Evolutionary conservation across 2,113 vertebrate species (phyloP).

Genomic region (Tinamus guttatus): DNA sequence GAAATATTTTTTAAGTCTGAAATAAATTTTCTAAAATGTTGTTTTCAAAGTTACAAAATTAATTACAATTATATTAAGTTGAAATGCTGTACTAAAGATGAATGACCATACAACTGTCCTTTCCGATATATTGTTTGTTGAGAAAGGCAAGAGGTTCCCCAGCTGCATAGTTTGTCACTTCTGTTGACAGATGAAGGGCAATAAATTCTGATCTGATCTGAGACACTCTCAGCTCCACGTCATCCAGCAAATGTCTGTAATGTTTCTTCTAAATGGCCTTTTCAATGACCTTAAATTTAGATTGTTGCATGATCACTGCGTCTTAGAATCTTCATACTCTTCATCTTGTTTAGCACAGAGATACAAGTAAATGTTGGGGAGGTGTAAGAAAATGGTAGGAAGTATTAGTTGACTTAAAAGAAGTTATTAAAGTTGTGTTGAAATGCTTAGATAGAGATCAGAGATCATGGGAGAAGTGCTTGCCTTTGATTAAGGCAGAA

Average conservation of each 20-base stretch:
- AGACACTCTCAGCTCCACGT: constrained; percentile 28
- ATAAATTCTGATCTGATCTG: constrained; percentile 66
- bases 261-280: background rate
- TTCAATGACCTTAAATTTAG: constrained; percentile 31
- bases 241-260: constrained; percentile 42
- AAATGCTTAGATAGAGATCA: background rate
- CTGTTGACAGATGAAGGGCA: constrained; percentile 41
- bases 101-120: background rate
- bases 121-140: constrained; percentile 49
- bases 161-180: constrained; percentile 67
- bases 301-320: background rate
- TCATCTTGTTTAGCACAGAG: background rate
- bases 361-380: background rate
- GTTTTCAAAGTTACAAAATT: constrained; percentile 54
- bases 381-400: background rate
- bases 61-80: constrained; percentile 57
- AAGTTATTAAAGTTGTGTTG: background rate
- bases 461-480: background rate
- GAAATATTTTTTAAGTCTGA: background rate
- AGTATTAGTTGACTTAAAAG: background rate
- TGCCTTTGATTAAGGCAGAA: background rate
- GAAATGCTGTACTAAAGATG: constrained; percentile 60
- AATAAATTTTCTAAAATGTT: constrained; percentile 17
- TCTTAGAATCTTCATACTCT: background rate
- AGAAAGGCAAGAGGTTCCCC: constrained; percentile 28